Base-by-base conservation (phyloP, 1,140 invertebrate species). In the Hirudo medicinalis region DNA sequence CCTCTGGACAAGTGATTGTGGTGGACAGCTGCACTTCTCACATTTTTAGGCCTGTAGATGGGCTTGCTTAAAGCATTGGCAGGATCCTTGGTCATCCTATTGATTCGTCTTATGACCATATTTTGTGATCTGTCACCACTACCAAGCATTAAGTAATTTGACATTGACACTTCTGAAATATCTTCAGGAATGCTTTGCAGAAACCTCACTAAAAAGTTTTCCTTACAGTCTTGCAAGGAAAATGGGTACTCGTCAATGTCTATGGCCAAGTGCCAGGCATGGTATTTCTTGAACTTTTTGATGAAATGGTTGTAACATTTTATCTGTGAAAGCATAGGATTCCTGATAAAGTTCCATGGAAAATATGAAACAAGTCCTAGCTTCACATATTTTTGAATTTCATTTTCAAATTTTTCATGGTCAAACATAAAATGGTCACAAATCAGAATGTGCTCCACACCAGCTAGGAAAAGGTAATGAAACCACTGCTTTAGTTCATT, bases 401-500 rank as follows among this genome's bases (percentile, higher is more conserved):
- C 25, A 25, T 20, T 57, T 54, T 72, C 63, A 25, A 72, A 27
- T 29, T 27, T 55, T 63, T 72, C 71, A 32, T 40, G 36, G 8
- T 72, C 63, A 49, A 22, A 67, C 22, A 22, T 53, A 40, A 69
- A 72, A 25, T 72, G 71, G 49, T 72, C 71, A 49, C 71, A 72
- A 20, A 72, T 29, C 25, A 40, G 53, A 19, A 72, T 67, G 29
- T 72, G 71, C 25, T 72, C 27, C 5, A 72, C 71, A 40, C 71
- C 71, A 53, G 71, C 71, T 43, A 72, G 43, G 53, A 72, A 67
- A 9, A 72, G 29, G 43, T 72, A 72, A 49, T 72, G 71, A 13
- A 72, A 63, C 71, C 71, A 72, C 43, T 72, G 71, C 40, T 72
- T 72, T 22, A 72, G 71, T 57, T 72, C 71, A 27, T 67, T 72